These are phyloP conservation scores for Rhinogobio ventralis DNA, from an alignment of 2,797 vertebrate species.

Conservation along the genomic window DNA sequence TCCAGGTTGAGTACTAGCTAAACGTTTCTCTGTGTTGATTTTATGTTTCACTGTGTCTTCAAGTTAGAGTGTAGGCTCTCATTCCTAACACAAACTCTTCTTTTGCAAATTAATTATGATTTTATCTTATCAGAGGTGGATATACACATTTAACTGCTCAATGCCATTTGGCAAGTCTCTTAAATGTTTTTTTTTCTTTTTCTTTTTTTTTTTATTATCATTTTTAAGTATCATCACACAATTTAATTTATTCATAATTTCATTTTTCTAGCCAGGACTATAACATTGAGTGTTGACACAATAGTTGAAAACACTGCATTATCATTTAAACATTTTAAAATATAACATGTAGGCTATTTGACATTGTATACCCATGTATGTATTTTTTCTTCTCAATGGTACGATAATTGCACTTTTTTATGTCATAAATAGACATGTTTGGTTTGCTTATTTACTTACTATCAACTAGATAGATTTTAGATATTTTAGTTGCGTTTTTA, in stretches of 20 bases:
- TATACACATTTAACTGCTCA: neutral
- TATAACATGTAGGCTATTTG: neutral
- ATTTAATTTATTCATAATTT: neutral
- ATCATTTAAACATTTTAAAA: neutral
- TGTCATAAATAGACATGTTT: too few species aligned
- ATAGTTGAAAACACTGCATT: neutral
- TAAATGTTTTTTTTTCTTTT: too few species aligned
- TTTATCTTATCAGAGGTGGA: neutral
- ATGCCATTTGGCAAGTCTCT: neutral
- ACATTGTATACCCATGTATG: neutral
- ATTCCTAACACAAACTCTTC: neutral
- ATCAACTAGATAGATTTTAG: neutral
- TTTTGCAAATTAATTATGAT: neutral
- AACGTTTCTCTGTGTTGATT: slow-evolving; percentile 42
- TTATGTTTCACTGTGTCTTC: slow-evolving; percentile 60
- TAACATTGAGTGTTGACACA: neutral
- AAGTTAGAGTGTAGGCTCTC: neutral
- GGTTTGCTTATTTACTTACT: neutral
- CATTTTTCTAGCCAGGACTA: neutral
- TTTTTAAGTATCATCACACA: too few species aligned
- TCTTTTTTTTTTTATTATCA: too few species aligned
- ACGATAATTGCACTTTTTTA: neutral
- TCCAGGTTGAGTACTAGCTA: slow-evolving; percentile 44
- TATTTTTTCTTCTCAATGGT: neutral
- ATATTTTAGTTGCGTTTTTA: neutral